phyloP scores from a whole-genome alignment of 1,140 invertebrate species.

The Drosophila pseudoananassae region DNA sequence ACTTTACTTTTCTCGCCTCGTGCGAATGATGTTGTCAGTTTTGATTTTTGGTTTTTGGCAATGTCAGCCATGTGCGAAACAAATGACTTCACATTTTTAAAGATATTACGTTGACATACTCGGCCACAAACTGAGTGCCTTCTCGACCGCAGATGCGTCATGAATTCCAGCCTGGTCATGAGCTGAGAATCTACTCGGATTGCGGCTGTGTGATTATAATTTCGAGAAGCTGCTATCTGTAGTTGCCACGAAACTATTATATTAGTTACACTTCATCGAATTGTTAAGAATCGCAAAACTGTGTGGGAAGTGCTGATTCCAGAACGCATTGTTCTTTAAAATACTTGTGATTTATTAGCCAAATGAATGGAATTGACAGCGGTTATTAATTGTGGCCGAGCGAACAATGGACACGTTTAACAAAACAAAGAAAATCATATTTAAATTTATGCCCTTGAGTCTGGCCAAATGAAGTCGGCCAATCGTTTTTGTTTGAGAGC shows the following conservation, averaged over 20 bases:
- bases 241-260: constrained; percentile 33
- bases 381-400: constrained; percentile 40
- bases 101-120: constrained; percentile 69
- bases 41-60: constrained; percentile 57
- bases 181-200: constrained; percentile 43
- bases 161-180: constrained; percentile 53
- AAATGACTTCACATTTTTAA: constrained; percentile 79
- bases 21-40: constrained; percentile 55
- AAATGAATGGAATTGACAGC: constrained; percentile 48
- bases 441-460: constrained; percentile 43
- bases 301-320: constrained; percentile 41
- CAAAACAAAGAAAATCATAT: constrained; percentile 32
- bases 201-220: constrained; percentile 13
- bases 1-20: constrained; percentile 35
- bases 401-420: constrained; percentile 28
- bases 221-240: constrained; percentile 6
- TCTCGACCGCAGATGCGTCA: constrained; percentile 65
- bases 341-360: constrained; percentile 46
- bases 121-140: constrained; percentile 56
- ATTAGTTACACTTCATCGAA: constrained; percentile 36
- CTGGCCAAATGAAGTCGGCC: constrained; percentile 27
- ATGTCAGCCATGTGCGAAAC: constrained; percentile 69
- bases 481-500: constrained; percentile 9
- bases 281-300: constrained; percentile 22
- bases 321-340: constrained; percentile 38